Evolutionary conservation across 1,140 invertebrate genomes (phyloP).

Genomic region (Drosophila ercepeae): DNA sequence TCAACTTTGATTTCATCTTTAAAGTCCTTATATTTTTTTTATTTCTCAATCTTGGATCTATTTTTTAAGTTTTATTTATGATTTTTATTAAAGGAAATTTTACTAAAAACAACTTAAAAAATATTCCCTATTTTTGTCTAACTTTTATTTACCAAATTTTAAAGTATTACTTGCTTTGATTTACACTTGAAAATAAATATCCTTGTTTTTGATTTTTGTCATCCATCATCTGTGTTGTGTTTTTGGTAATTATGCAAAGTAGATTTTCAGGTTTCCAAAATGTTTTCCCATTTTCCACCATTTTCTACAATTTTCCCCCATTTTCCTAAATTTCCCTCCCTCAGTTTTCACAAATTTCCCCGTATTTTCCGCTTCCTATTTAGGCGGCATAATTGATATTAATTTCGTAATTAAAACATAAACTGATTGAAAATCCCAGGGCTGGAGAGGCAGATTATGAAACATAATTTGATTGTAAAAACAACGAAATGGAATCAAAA

Average conservation of each 20-base stretch:
- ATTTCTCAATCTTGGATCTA: background rate
- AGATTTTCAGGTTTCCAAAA: conserved; percentile 26
- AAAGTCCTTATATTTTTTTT: no score
- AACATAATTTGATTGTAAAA: conserved; percentile 30
- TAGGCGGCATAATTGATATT: conserved; percentile 63
- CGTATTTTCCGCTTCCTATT: background rate
- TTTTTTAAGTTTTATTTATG: background rate
- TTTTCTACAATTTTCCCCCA: no score
- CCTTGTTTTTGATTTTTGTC: background rate
- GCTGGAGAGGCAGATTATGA: conserved; percentile 12
- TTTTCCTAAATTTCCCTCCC: background rate
- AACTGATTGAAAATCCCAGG: conserved; percentile 10
- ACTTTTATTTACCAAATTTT: no score
- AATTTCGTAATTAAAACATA: conserved; percentile 59
- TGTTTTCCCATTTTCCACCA: conserved; percentile 6
- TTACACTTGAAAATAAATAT: background rate
- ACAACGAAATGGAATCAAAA: conserved; percentile 46
- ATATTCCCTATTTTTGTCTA: no score
- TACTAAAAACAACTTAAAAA: no score
- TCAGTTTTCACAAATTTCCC: no score
- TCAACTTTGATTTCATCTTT: no score
- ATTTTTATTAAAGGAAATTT: no score
- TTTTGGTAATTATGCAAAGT: conserved; percentile 33
- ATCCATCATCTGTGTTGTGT: background rate
- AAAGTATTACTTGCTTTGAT: background rate